These are phyloP conservation scores for Pterois miles DNA, from an alignment of 2,797 vertebrate species.

Conservation along the genomic window DNA sequence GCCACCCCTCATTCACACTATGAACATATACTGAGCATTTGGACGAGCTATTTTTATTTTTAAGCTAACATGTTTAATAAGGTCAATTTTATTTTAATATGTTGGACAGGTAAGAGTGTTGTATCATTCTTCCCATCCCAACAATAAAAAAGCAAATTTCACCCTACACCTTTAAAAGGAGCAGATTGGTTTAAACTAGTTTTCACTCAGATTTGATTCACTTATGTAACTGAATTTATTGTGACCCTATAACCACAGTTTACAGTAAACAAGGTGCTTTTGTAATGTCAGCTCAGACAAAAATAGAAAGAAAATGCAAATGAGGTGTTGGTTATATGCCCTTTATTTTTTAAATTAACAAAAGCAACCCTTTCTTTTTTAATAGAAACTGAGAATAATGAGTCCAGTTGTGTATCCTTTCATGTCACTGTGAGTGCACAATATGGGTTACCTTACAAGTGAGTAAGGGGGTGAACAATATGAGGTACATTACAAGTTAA, in stretches of 20 bases:
- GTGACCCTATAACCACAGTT: neutral
- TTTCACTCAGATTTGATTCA: neutral
- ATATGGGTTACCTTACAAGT: neutral
- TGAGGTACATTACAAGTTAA: neutral
- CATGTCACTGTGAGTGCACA: neutral
- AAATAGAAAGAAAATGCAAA: conserved; percentile 21
- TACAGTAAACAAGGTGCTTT: neutral
- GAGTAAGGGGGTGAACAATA: neutral
- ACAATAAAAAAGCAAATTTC: neutral
- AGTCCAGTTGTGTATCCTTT: neutral
- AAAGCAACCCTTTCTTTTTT: neutral
- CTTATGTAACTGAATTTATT: neutral
- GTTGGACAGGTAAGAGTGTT: neutral
- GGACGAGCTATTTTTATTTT: too few relatives aligned
- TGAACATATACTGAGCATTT: too few relatives aligned
- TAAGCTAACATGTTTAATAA: neutral
- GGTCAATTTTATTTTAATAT: neutral
- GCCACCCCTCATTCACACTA: too few relatives aligned
- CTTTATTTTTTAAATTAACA: neutral
- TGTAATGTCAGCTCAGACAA: conserved; percentile 6
- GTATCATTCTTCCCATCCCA: neutral
- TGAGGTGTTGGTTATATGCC: neutral
- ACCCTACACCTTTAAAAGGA: neutral
- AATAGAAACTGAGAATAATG: conserved; percentile 6
- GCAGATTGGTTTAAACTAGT: neutral